Percentiles rank a stretch among this genome's conserved stretches.
These are phyloP conservation scores for Todiramphus chloris DNA, from an alignment of 2,113 vertebrate genomes.

Conservation along the genomic window DNA sequence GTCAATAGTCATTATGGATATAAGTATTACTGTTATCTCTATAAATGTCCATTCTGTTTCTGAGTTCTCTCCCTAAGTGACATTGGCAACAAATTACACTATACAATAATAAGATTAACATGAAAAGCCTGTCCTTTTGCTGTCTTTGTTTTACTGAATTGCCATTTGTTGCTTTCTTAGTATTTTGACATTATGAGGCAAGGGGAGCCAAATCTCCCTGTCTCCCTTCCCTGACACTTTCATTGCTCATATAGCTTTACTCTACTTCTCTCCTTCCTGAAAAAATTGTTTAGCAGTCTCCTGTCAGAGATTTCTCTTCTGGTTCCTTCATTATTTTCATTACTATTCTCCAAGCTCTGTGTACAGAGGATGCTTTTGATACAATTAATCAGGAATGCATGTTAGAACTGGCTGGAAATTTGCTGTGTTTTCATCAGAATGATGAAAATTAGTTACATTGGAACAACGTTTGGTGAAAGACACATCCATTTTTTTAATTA, in stretches of 20 bases:
- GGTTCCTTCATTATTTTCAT: background rate
- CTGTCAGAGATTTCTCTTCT: background rate
- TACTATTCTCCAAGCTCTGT: background rate
- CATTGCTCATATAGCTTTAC: background rate
- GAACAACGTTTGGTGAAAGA: background rate
- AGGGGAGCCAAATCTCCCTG: background rate
- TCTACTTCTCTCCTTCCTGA: background rate
- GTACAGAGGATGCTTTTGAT: background rate
- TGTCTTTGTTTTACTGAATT: background rate
- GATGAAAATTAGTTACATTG: background rate
- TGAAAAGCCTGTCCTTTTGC: background rate
- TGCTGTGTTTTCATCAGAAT: background rate
- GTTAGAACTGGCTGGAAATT: background rate
- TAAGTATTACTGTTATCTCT: background rate
- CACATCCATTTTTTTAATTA: background rate
- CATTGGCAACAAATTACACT: background rate
- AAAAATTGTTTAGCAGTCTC: background rate
- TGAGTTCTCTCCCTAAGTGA: background rate
- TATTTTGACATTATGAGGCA: background rate
- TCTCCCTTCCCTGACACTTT: background rate
- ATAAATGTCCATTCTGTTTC: background rate
- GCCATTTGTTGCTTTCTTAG: background rate
- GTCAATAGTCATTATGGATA: background rate
- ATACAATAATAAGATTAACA: background rate
- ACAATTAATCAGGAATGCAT: background rate